phyloP scores from a whole-genome alignment of 2,113 vertebrate genomes.

The Cervus canadensis region DNA sequence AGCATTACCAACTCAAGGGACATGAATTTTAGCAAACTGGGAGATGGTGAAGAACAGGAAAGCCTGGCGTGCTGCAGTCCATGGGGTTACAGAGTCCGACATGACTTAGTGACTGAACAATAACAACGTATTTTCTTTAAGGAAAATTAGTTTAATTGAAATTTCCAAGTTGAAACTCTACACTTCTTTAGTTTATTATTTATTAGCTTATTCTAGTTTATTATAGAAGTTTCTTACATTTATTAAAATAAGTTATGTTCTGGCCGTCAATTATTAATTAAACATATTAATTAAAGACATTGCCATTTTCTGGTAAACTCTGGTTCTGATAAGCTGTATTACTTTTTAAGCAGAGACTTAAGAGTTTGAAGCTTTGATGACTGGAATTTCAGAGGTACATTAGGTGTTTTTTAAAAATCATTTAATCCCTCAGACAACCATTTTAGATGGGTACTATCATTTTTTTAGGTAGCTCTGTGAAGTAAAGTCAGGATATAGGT shows the following conservation, averaged over 20 bases:
- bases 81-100: neutral
- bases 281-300: neutral
- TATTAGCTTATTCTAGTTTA: constrained; percentile 9
- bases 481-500: neutral
- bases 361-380: constrained; percentile 29
- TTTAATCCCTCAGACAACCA: neutral
- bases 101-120: neutral
- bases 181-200: neutral
- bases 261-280: neutral
- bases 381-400: constrained; percentile 13
- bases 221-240: neutral
- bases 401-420: neutral
- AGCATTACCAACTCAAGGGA: neutral
- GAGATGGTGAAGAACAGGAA: neutral
- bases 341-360: constrained; percentile 15
- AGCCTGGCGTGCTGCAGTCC: neutral
- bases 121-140: neutral
- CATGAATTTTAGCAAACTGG: neutral
- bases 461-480: neutral
- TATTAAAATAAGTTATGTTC: constrained; percentile 17
- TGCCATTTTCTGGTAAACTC: constrained; percentile 12
- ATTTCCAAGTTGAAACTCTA: neutral
- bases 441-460: neutral
- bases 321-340: neutral
- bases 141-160: constrained; percentile 13